Percentiles rank a stretch among this genome's conserved stretches.
Evolutionary conservation across 2,888 invertebrate species (phyloP).

Genomic region (Mythimna albipuncta): DNA sequence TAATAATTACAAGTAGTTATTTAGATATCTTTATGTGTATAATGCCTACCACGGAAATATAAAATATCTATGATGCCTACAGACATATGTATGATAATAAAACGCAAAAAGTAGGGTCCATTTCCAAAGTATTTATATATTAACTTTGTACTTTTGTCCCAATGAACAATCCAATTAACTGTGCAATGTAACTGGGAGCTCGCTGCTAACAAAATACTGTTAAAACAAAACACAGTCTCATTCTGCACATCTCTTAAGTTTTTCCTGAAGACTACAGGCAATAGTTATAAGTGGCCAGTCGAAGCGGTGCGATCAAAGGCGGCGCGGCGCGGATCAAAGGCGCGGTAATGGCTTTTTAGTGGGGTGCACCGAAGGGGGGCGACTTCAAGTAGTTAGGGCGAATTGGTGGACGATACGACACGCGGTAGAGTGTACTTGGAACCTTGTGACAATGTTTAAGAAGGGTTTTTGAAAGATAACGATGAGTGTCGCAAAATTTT

Average conservation of each 20-base stretch:
- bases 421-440: conserved; percentile 38
- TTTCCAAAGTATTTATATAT: not conserved
- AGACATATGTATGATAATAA: too few species aligned
- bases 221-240: conserved; percentile 45
- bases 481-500: conserved; percentile 28
- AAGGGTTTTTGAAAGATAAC: not conserved
- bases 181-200: conserved; percentile 17
- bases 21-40: too few species aligned
- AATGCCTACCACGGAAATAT: too few species aligned
- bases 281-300: conserved; percentile 85
- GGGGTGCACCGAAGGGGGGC: conserved; percentile 70
- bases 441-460: not conserved
- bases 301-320: conserved; percentile 85
- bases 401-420: conserved; percentile 57
- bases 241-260: conserved; percentile 43
- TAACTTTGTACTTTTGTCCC: not conserved
- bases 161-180: conserved; percentile 26
- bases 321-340: conserved; percentile 85
- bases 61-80: too few species aligned
- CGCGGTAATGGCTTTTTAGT: conserved; percentile 86
- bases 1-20: too few species aligned
- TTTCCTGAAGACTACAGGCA: conserved; percentile 68
- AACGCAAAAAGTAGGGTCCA: too few species aligned
- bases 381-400: conserved; percentile 79
- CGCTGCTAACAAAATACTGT: conserved; percentile 17